A percentile compares a stretch with the other conserved stretches of the same genome.
These are phyloP conservation scores for Caranx melampygus DNA, from an alignment of 2,113 vertebrate species.

Conservation along the genomic window DNA sequence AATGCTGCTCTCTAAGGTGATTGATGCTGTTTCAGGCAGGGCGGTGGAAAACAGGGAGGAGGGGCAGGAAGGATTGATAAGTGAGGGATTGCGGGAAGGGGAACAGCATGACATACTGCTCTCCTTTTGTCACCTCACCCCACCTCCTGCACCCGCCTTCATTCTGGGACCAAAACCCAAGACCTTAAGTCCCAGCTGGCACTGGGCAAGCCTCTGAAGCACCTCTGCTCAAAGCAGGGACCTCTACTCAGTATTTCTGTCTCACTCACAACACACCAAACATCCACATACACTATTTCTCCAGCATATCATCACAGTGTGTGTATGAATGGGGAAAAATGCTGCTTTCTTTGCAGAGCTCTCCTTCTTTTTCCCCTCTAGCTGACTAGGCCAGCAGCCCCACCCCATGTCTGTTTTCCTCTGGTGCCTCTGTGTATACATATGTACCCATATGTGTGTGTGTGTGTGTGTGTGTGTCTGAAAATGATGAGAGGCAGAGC, in stretches of 20 bases:
- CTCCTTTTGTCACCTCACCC: slow-evolving; percentile 17
- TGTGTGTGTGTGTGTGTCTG: slow-evolving; percentile 12
- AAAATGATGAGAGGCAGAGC: slow-evolving; percentile 14
- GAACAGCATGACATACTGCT: slow-evolving; percentile 51
- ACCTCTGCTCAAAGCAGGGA: slow-evolving; percentile 33
- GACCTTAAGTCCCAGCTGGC: neutral
- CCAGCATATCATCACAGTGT: neutral
- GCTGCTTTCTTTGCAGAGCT: slow-evolving; percentile 45
- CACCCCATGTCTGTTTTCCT: slow-evolving; percentile 48
- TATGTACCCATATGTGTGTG: neutral
- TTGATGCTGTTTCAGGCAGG: slow-evolving; percentile 50
- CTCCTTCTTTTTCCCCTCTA: neutral
- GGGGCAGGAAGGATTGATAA: slow-evolving; percentile 34
- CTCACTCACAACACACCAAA: slow-evolving; percentile 20
- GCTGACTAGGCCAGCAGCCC: slow-evolving; percentile 47
- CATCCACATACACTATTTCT: slow-evolving; percentile 11
- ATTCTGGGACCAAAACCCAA: slow-evolving; percentile 25
- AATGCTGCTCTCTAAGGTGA: slow-evolving; percentile 56
- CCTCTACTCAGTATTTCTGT: slow-evolving; percentile 43
- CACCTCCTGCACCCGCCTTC: slow-evolving; percentile 5
- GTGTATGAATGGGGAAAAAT: slow-evolving; percentile 1
- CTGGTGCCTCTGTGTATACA: slow-evolving; percentile 18
- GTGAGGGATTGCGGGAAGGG: slow-evolving; percentile 48
- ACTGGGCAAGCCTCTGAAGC: neutral
- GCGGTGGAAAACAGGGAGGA: slow-evolving; percentile 32